Evolutionary conservation across 1,140 invertebrate species (phyloP).

Genomic region (Drosophila quadrilineata): DNA sequence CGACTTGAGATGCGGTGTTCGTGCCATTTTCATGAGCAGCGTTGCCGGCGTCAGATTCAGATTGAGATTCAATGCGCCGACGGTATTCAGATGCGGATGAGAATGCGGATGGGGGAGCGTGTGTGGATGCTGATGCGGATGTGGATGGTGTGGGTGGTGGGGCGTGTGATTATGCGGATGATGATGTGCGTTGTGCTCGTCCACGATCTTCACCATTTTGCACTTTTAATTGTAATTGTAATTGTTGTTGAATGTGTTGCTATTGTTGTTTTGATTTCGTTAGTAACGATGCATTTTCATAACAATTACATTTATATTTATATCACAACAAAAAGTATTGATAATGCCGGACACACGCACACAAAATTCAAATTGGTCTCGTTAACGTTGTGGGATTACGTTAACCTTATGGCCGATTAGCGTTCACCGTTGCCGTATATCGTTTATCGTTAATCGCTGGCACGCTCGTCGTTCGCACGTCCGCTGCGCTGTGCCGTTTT

Average conservation of each 20-base stretch:
- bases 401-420: constrained; percentile 5
- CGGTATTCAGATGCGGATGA: constrained; percentile 45
- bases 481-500: constrained; percentile 67
- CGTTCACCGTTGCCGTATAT: constrained; percentile 5
- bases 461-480: constrained; percentile 46
- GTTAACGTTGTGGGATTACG: constrained; percentile 10
- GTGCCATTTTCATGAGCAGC: constrained; percentile 82
- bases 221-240: background rate
- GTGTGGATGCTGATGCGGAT: constrained; percentile 16
- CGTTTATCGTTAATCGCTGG: background rate
- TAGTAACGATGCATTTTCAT: constrained; percentile 21
- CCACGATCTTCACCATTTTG: constrained; percentile 73
- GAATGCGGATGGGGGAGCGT: constrained; percentile 30
- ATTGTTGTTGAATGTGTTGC: background rate
- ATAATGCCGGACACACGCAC: constrained; percentile 27
- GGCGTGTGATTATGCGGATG: constrained; percentile 35
- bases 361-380: constrained; percentile 27
- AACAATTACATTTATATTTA: constrained; percentile 8
- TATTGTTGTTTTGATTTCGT: constrained; percentile 3
- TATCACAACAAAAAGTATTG: constrained; percentile 29
- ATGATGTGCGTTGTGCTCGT: constrained; percentile 45
- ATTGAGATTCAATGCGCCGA: constrained; percentile 61
- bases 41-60: constrained; percentile 41
- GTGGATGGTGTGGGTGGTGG: constrained; percentile 24
- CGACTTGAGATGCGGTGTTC: constrained; percentile 84